These are phyloP conservation scores for Leptinotarsa undecemlineata DNA, from an alignment of 1,140 invertebrate genomes.

Conservation along the genomic window DNA sequence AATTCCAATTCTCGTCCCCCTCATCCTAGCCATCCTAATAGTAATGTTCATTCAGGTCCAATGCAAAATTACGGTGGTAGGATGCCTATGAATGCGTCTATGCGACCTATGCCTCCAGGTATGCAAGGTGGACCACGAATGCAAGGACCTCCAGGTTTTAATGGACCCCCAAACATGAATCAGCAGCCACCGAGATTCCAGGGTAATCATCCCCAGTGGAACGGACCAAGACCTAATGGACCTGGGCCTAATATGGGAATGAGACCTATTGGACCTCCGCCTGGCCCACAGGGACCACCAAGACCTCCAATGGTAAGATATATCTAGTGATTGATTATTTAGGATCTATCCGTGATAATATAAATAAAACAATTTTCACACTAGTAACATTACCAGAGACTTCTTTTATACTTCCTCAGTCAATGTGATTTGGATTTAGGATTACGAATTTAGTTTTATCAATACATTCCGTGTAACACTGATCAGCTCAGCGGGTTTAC, in stretches of 20 bases:
- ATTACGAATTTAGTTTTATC: no score
- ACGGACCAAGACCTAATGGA: constrained; percentile 62
- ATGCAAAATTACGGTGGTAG: constrained; percentile 64
- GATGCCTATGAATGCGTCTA: constrained; percentile 70
- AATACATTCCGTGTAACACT: no score
- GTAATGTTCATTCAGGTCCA: constrained; percentile 58
- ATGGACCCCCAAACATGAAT: constrained; percentile 47
- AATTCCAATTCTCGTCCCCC: constrained; percentile 56
- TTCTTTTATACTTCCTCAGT: no score
- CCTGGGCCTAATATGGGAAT: constrained; percentile 61
- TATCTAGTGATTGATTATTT: not conserved
- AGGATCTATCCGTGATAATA: no score
- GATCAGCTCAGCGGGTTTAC: no score
- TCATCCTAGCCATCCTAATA: constrained; percentile 60
- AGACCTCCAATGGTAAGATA: constrained; percentile 71
- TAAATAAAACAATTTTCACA: no score
- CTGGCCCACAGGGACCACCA: constrained; percentile 62
- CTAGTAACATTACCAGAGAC: no score
- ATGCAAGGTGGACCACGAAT: constrained; percentile 71
- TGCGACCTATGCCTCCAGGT: constrained; percentile 64
- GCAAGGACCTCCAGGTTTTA: constrained; percentile 61
- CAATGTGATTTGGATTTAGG: no score
- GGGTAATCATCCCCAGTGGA: constrained; percentile 61
- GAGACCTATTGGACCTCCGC: constrained; percentile 61
- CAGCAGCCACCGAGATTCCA: constrained; percentile 63